Evolutionary conservation across 1,140 invertebrate genomes (phyloP), one percentile per base, ranked within the genome.

Genomic region (Diprion similis): DNA sequence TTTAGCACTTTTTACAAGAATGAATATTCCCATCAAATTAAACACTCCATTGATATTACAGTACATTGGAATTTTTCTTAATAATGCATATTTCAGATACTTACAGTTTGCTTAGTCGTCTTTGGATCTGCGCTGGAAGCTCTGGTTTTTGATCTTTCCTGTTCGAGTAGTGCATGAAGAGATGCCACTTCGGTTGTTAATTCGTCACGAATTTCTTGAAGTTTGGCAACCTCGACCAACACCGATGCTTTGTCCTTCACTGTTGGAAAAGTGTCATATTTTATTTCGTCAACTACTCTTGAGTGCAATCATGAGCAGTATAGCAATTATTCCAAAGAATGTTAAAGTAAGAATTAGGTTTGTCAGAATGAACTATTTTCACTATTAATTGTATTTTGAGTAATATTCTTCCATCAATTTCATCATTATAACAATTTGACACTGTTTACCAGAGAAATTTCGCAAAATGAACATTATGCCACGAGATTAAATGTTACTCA

Each of bases 161-260:
- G 94, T 82, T 96, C 94, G 19, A 96, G 87, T 73, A 94, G 92
- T 45, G 90, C 91, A 81, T 94, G 92, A 17, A 95, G 84, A 59
- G 88, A 84, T 15, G 90, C 83, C 37, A 95, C 88, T 88, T 95
- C 91, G 7, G 92, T 90, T 17, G 92, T 94, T 8, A 96, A 84
- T 82, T 96, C 94, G 75, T 93, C 90, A 78, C 94, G 92, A 24
- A 95, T 91, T 68, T 90, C 89, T 66, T 90, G 89, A 71, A 95
- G 83, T 77, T 91, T 90, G 70, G 94, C 92, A 65, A 95, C 90
- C 84, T 95, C 93, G n/a, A 92, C 87, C 71, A 95, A 82, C 13
- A 95, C 90, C 73, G 93, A 91, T 1, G 94, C 94, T 84, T 95
- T 95, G 73, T 95, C 94, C 85, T 92, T 92, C 92, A 94, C 93